Conservation (phyloP, 2,113 vertebrate genomes). For the Mugil cephalus region DNA sequence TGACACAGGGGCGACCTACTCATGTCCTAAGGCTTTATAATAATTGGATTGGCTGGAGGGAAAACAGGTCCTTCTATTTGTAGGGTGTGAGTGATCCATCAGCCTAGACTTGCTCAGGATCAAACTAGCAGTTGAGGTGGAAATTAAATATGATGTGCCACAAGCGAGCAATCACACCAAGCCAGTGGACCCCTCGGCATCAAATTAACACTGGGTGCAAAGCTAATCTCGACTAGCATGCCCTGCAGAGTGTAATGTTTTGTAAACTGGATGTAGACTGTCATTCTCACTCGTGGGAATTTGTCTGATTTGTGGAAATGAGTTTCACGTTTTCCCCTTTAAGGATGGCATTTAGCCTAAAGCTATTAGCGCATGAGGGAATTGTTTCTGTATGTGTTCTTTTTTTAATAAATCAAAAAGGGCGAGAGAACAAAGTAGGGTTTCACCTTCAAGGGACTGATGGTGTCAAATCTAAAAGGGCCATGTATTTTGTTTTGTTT, state of each 20-base stretch:
- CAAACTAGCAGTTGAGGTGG: conserved; percentile 74
- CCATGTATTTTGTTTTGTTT: too few species aligned
- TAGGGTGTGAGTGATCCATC: conserved; percentile 75
- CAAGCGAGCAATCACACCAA: conserved; percentile 74
- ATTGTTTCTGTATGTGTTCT: conserved; percentile 18
- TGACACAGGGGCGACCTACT: conserved; percentile 67
- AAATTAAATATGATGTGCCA: conserved; percentile 83
- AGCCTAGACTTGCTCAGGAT: conserved; percentile 64
- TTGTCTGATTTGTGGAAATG: conserved; percentile 65
- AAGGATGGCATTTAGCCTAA: conserved; percentile 43
- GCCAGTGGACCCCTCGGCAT: conserved; percentile 53
- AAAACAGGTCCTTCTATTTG: conserved; percentile 69
- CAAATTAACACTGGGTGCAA: conserved; percentile 78
- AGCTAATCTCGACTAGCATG: conserved; percentile 71
- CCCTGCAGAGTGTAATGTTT: conserved; percentile 68
- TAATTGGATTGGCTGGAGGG: conserved; percentile 78
- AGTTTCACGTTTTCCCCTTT: conserved; percentile 45
- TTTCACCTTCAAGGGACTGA: neutral
- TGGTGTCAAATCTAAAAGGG: neutral
- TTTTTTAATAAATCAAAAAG: conserved; percentile 17
- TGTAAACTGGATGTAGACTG: conserved; percentile 68
- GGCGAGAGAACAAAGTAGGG: neutral
- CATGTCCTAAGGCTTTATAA: conserved; percentile 56
- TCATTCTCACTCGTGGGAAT: conserved; percentile 66
- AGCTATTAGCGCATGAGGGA: conserved; percentile 33